phyloP scores from a whole-genome alignment of 35 echinoderm and acorn worm species.

The Heliocidaris tuberculata region DNA sequence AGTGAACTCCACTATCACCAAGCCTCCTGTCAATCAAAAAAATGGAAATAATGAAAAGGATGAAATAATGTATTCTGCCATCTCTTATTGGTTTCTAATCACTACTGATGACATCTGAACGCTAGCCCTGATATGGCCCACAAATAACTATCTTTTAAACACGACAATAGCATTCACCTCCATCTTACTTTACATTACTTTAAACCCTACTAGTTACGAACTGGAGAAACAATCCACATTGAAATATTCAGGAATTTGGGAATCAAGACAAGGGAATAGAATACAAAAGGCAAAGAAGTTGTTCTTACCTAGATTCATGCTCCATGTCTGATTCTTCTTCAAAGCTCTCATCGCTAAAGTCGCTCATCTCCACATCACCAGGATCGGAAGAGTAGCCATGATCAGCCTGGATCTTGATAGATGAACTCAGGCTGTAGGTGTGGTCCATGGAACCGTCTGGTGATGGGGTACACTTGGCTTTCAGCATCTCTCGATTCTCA shows the following conservation, averaged over 20 bases:
- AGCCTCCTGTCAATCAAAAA: slow-evolving; percentile 50
- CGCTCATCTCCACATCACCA: slow-evolving; percentile 73
- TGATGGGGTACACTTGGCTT: slow-evolving; percentile 85
- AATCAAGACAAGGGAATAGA: not conserved
- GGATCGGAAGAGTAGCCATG: slow-evolving; percentile 66
- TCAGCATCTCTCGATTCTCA: slow-evolving; percentile 61
- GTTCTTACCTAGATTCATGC: slow-evolving; percentile 4
- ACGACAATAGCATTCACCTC: no score
- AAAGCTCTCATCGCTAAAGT: slow-evolving; percentile 59
- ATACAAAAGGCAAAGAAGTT: not conserved
- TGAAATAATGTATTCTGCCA: not conserved
- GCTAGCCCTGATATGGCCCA: no score
- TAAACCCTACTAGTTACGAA: no score
- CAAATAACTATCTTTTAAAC: no score
- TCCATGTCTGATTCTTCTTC: slow-evolving; percentile 46
- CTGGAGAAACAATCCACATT: no score
- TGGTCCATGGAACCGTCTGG: slow-evolving; percentile 66
- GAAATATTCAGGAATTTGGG: no score
- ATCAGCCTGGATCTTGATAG: slow-evolving; percentile 42
- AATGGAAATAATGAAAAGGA: not conserved
- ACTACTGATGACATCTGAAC: no score
- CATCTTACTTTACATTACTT: no score
- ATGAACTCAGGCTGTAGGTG: slow-evolving; percentile 78
- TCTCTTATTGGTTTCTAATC: no score
- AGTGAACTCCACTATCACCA: slow-evolving; percentile 65